Evolutionary conservation across 2,888 invertebrate species (phyloP).

Genomic region (Crematogaster levior): DNA sequence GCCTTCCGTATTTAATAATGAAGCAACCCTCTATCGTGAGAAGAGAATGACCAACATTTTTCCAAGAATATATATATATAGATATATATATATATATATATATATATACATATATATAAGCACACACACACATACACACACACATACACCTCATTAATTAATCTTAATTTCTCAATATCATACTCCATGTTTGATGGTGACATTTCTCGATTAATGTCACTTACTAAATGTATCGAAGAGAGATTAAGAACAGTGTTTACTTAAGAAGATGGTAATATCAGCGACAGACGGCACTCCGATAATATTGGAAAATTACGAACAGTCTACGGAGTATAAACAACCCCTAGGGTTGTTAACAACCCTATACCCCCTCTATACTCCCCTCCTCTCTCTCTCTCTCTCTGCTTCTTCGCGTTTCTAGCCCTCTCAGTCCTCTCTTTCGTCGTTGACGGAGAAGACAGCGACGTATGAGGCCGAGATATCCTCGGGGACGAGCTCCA

Average conservation of each 20-base stretch:
- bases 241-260: neutral
- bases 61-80: neutral
- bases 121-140: neutral
- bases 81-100: neutral
- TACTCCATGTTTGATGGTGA: neutral
- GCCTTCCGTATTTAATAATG: slow-evolving; percentile 35
- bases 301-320: slow-evolving; percentile 37
- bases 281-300: slow-evolving; percentile 1
- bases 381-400: neutral
- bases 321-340: neutral
- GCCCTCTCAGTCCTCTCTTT: neutral
- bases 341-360: slow-evolving; percentile 32
- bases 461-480: neutral
- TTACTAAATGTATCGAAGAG: neutral
- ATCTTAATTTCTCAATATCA: neutral
- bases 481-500: slow-evolving; percentile 50
- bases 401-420: neutral
- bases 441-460: slow-evolving; percentile 1
- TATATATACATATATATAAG: too few species aligned
- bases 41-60: neutral
- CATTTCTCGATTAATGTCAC: neutral
- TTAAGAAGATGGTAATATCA: neutral
- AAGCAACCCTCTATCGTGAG: neutral
- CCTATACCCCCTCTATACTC: neutral
- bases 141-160: neutral